Base-by-base conservation (phyloP, 2,113 vertebrate genomes). In the Callocephalon fimbriatum region DNA sequence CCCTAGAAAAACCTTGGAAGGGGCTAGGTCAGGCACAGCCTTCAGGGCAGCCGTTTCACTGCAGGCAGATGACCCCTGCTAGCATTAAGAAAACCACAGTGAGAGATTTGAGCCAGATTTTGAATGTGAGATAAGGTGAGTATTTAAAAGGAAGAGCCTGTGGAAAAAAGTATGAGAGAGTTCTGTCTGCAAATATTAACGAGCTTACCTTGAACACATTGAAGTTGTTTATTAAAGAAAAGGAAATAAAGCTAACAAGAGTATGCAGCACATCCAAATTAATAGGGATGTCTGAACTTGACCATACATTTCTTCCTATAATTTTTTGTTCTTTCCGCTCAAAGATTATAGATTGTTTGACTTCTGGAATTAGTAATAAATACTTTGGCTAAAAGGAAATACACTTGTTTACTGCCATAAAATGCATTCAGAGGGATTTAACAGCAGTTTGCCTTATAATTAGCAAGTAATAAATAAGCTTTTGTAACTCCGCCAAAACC, bases 261-360 rank as follows among this genome's bases (percentile, higher is more conserved):
- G 75, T 7, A 48, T 8, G 35, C 26, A 68, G 44, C 22, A 63
- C 15, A 40, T 20, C 6, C 35, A 80, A 78, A 84, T 51, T 26
- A 73, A 66, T 0, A 0, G 31, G 27, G 27, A 50, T 9, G 20
- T 38, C 31, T 76, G 27, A 72, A 72, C 16, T 53, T 72, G 10
- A 44, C 20, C 37, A 31, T 4, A 16, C 3, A 25, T 50, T 88
- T 35, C 37, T 65, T 91, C 5, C 0, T 3, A 6, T 7, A 4
- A 6, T 35, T 51, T 89, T 59, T 38, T 11, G 18, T 25, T 21
- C 4, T 5, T n/a, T 29, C 6, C 7, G 6, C 3, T 2, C 8
- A 21, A 67, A 86, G 12, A 12, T 31, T 22, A 67, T 2, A 58
- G 23, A 44, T 15, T 18, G 15, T 32, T 63, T 72, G 31, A 65